These are phyloP conservation scores for Chrysocyon brachyurus DNA, from an alignment of 2,797 vertebrate species.

Conservation along the genomic window DNA sequence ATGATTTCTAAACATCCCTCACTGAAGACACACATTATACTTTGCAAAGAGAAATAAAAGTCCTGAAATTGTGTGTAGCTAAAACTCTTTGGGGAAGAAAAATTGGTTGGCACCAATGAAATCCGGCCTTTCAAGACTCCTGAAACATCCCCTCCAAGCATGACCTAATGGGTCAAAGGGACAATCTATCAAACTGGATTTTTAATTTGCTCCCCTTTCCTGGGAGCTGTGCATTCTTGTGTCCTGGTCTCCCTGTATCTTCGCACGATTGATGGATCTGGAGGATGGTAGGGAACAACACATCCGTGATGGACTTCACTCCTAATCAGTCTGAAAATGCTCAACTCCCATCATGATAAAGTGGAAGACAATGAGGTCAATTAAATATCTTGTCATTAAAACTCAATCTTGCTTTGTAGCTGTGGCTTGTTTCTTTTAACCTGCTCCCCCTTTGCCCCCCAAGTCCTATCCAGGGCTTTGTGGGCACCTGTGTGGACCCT, in stretches of 20 bases:
- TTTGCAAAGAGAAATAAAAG: neutral
- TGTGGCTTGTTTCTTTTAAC: neutral
- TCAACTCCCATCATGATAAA: fast-evolving
- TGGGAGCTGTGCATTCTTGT: fast-evolving
- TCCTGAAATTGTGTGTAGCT: neutral
- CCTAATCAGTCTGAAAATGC: neutral
- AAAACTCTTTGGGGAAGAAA: neutral
- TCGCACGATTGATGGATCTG: fast-evolving
- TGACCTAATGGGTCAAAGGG: fast-evolving
- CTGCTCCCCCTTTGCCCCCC: fast-evolving
- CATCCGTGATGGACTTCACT: neutral
- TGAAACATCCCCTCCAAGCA: neutral
- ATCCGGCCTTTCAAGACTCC: neutral
- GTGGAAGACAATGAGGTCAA: neutral
- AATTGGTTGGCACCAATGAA: fast-evolving
- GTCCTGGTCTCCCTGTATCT: no score
- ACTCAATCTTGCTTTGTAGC: fast-evolving
- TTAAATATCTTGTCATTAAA: neutral
- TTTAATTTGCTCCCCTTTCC: fast-evolving
- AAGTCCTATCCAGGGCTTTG: no score
- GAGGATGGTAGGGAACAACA: neutral
- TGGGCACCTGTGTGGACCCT: fast-evolving
- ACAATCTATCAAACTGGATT: neutral
- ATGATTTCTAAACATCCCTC: neutral
- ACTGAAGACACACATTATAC: neutral